Conservation (phyloP, 2,888 invertebrate genomes). For the Melanostoma scalare region DNA sequence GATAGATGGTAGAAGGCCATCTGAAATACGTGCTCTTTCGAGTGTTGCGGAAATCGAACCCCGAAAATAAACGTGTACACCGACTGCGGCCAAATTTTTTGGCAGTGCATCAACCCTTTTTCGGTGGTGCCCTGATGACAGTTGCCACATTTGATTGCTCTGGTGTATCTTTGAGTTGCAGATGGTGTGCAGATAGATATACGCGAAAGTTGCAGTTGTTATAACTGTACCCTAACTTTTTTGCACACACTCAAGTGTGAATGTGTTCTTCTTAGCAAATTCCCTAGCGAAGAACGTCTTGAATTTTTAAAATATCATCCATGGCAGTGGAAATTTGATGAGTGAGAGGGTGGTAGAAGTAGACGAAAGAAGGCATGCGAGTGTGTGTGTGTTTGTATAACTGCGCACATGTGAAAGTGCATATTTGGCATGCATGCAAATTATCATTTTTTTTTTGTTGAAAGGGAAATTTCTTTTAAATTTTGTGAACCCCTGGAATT, state of each 20-base stretch:
- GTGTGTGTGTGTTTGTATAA: constrained; percentile 9
- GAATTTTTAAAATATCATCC: constrained; percentile 26
- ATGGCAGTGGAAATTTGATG: constrained; percentile 22
- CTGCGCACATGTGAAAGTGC: constrained; percentile 40
- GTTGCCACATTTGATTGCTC: constrained; percentile 47
- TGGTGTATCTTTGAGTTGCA: constrained; percentile 40
- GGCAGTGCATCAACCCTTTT: constrained; percentile 63
- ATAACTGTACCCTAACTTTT: constrained; percentile 47
- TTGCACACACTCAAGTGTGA: constrained; percentile 26
- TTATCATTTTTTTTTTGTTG: constrained; percentile 2
- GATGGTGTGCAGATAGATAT: constrained; percentile 27
- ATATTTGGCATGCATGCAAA: constrained; percentile 43
- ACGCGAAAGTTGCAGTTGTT: constrained; percentile 39
- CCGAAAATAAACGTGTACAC: constrained; percentile 4
- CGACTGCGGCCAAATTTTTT: constrained; percentile 53
- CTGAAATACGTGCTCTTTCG: constrained; percentile 36
- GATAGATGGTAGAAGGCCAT: constrained; percentile 22
- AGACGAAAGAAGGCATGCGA: neutral
- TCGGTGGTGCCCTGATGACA: constrained; percentile 57
- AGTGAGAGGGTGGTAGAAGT: neutral
- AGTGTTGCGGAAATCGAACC: constrained; percentile 38
- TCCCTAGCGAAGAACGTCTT: constrained; percentile 44
- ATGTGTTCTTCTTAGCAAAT: constrained; percentile 19
- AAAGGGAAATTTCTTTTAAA: constrained; percentile 21
- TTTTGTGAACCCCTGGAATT: constrained; percentile 23